A percentile compares a stretch with the other conserved stretches of the same genome.
Evolutionary conservation across 2,113 vertebrate species (phyloP).

Genomic region (Gallinago undulata): DNA sequence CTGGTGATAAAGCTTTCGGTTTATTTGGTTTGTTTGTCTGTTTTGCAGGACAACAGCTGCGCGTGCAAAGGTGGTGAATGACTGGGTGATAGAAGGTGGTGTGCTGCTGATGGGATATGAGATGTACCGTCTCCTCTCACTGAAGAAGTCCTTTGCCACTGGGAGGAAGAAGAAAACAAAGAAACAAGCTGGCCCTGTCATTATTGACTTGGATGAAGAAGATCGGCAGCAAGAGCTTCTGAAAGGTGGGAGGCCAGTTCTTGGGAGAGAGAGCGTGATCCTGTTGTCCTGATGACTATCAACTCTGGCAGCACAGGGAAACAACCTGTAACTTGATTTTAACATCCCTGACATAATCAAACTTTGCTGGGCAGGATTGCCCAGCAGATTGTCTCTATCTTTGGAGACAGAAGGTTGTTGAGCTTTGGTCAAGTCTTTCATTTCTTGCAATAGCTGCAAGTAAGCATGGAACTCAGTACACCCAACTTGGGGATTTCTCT

Average conservation of each 20-base stretch:
- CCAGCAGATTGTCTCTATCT: too few species aligned
- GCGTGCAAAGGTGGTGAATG: constrained; percentile 94
- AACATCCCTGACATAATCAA: neutral
- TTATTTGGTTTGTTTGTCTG: neutral
- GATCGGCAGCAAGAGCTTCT: constrained; percentile 96
- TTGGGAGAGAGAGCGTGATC: neutral
- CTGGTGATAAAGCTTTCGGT: neutral
- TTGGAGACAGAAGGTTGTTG: neutral
- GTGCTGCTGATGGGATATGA: constrained; percentile 98
- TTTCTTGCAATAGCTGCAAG: neutral
- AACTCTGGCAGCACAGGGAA: neutral
- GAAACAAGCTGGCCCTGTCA: constrained; percentile 92
- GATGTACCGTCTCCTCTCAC: constrained; percentile 96
- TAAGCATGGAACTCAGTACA: neutral
- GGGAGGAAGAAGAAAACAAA: constrained; percentile 97
- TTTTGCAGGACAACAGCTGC: constrained; percentile 87
- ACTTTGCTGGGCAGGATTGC: neutral
- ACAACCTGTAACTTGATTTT: neutral
- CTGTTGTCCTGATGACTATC: neutral
- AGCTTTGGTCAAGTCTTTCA: neutral
- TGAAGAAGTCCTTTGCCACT: constrained; percentile 96
- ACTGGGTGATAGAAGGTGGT: constrained; percentile 92
- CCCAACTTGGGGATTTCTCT: neutral
- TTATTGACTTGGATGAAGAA: constrained; percentile 98
- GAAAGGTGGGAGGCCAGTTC: constrained; percentile 79